These are phyloP conservation scores for Augochlorella aurata DNA, from an alignment of 2,888 invertebrate species.

Conservation along the genomic window DNA sequence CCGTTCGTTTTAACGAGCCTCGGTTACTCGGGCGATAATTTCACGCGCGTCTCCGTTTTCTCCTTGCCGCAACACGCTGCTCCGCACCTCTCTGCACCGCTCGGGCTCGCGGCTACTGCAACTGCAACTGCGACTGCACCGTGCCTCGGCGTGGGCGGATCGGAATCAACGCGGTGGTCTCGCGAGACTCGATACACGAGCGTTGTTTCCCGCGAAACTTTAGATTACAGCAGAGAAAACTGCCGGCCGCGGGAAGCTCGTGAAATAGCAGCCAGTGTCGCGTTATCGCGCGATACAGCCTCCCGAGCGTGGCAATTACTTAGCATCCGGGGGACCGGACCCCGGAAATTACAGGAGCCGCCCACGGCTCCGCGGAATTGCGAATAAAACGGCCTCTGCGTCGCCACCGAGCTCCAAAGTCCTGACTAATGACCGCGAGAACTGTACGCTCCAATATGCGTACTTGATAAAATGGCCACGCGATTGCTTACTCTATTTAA, in stretches of 20 bases:
- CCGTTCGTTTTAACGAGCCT: not conserved
- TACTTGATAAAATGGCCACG: too few species aligned
- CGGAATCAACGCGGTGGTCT: conserved; percentile 2
- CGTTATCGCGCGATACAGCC: conserved; percentile 20
- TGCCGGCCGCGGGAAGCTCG: conserved; percentile 8
- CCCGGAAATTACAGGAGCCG: not conserved
- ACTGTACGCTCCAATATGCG: not conserved
- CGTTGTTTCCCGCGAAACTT: conserved; percentile 28
- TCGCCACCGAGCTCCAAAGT: not conserved
- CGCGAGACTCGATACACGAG: conserved; percentile 13
- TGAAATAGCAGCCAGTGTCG: conserved; percentile 15
- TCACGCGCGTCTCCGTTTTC: not conserved
- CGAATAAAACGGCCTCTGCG: not conserved
- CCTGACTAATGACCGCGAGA: not conserved
- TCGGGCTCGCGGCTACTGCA: too few species aligned
- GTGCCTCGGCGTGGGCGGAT: not conserved
- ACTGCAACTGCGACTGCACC: not conserved
- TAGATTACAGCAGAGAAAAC: conserved; percentile 26
- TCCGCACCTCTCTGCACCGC: not conserved
- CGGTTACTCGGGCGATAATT: not conserved
- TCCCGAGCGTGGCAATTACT: conserved; percentile 7
- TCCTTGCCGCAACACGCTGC: not conserved
- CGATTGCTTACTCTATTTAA: too few species aligned
- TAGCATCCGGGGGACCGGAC: not conserved
- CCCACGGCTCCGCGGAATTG: not conserved